Percentiles rank a stretch among this genome's conserved stretches.
Evolutionary conservation across 1,140 invertebrate species (phyloP).

Genomic region (Stenopsyche tienmushanensis): DNA sequence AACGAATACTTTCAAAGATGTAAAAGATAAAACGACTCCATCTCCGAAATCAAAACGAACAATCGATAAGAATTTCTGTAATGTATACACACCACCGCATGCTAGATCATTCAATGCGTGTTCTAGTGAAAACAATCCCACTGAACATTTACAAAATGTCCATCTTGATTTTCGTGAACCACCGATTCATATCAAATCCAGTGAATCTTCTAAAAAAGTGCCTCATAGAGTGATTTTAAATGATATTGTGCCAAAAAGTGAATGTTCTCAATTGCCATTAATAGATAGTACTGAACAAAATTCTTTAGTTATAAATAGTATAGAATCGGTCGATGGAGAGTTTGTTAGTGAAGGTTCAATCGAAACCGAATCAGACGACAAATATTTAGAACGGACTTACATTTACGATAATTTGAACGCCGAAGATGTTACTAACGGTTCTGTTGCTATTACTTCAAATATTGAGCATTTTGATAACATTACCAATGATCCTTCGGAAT

Average conservation of each 20-base stretch:
- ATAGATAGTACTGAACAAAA: not conserved
- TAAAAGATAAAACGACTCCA: slow-evolving; percentile 6
- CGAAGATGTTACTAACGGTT: slow-evolving; percentile 36
- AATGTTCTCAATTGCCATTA: slow-evolving; percentile 6
- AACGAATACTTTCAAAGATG: slow-evolving; percentile 18
- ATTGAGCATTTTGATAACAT: slow-evolving; percentile 33
- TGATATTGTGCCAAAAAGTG: slow-evolving; percentile 11
- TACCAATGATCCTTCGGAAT: slow-evolving; percentile 38
- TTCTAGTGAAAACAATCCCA: slow-evolving; percentile 12
- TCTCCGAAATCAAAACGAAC: slow-evolving; percentile 40
- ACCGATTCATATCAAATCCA: slow-evolving; percentile 8
- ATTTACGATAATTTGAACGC: not conserved
- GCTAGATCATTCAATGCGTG: slow-evolving; percentile 43
- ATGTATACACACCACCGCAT: slow-evolving; percentile 54
- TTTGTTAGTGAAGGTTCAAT: not conserved
- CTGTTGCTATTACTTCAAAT: slow-evolving; percentile 36
- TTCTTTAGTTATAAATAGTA: not conserved
- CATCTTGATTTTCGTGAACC: slow-evolving; percentile 3
- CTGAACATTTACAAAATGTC: not conserved
- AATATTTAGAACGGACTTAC: not conserved
- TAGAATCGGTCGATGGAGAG: not conserved
- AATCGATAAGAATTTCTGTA: slow-evolving; percentile 52
- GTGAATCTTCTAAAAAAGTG: slow-evolving; percentile 21
- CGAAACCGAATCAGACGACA: not conserved
- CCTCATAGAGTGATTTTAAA: not conserved